phyloP scores from a whole-genome alignment of 2,888 invertebrate genomes.

The Alentia gelatinosa region DNA sequence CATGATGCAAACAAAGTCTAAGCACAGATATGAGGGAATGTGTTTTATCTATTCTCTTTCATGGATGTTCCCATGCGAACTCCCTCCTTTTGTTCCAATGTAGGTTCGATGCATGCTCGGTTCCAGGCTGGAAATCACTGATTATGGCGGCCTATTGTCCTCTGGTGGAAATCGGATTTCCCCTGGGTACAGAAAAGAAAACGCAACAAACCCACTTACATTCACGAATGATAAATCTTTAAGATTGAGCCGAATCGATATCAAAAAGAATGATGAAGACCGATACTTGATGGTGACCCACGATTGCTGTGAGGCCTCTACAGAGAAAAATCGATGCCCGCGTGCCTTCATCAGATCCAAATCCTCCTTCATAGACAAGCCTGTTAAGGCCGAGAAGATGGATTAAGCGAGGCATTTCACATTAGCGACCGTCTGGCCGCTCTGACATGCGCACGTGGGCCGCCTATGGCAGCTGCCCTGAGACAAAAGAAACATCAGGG shows the following conservation, averaged over 20 bases:
- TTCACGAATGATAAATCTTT: background rate
- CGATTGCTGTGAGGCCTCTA: background rate
- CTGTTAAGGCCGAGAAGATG: background rate
- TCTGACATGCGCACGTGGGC: background rate
- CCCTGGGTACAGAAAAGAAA: background rate
- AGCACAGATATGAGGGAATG: too few species aligned
- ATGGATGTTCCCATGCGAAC: background rate
- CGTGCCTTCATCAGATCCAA: background rate
- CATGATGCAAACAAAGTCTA: too few species aligned
- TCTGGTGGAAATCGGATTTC: constrained; percentile 1
- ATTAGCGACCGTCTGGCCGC: background rate
- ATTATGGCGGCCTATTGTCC: background rate
- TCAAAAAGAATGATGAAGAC: background rate
- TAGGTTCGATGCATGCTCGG: background rate
- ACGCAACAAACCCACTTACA: background rate
- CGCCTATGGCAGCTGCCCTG: background rate
- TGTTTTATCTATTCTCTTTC: background rate
- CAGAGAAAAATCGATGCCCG: background rate
- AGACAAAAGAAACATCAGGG: background rate
- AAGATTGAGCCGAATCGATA: background rate
- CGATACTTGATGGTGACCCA: constrained; percentile 1
- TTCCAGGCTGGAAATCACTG: background rate
- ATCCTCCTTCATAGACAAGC: background rate
- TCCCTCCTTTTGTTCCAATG: background rate
- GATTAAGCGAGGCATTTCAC: background rate